phyloP scores from a whole-genome alignment of 2,113 vertebrate genomes.

The Cololabis saira region DNA sequence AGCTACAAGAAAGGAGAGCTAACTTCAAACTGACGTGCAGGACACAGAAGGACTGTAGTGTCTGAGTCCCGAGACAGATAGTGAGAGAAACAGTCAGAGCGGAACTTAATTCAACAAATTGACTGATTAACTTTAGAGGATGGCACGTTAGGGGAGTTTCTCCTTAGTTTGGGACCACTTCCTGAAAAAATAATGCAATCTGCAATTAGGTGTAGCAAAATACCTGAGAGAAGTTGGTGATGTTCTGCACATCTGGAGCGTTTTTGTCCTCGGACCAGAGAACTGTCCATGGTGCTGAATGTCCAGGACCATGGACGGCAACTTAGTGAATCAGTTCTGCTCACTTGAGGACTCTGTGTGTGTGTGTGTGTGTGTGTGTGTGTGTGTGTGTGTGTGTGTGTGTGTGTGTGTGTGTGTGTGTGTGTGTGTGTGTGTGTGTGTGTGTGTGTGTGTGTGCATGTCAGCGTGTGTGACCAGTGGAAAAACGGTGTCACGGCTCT shows the following conservation, averaged over 20 bases:
- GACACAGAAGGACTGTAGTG: too few species aligned
- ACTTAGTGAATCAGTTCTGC: background rate
- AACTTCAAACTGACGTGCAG: too few species aligned
- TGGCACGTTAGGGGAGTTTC: background rate
- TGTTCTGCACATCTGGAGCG: too few species aligned
- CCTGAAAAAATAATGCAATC: background rate
- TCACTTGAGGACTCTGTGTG: background rate
- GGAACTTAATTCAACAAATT: background rate
- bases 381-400: background rate
- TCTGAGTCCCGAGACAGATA: background rate
- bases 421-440: background rate
- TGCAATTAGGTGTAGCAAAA: background rate
- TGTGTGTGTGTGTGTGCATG: background rate
- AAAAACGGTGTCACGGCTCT: slow-evolving; percentile 68
- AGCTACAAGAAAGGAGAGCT: too few species aligned
- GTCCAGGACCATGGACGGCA: slow-evolving; percentile 8
- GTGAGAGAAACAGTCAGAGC: background rate
- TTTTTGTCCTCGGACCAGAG: too few species aligned
- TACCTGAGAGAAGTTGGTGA: too few species aligned
- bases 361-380: slow-evolving; percentile 9
- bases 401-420: background rate
- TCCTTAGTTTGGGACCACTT: background rate
- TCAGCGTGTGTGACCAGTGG: slow-evolving; percentile 29
- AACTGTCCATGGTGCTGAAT: background rate
- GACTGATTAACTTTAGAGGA: background rate